These are phyloP conservation scores for Dichetophora obliterata DNA, from an alignment of 2,888 invertebrate species.

Conservation along the genomic window DNA sequence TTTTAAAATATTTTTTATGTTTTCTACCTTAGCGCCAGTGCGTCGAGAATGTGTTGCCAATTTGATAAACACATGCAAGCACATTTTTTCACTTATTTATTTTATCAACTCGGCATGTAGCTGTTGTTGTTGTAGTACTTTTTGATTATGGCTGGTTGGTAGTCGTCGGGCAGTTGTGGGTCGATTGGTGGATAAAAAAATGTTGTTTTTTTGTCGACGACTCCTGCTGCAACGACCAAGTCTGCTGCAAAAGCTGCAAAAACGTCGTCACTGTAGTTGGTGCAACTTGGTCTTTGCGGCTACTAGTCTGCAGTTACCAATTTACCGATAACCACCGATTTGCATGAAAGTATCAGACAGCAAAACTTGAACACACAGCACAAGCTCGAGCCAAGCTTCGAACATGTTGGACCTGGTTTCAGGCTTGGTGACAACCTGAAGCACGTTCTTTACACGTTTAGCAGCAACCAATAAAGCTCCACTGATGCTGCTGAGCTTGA, in stretches of 20 bases:
- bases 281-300: neutral
- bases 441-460: constrained; percentile 7
- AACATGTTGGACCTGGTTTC: constrained; percentile 5
- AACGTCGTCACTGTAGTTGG: neutral
- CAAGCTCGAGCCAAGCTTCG: neutral
- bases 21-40: neutral
- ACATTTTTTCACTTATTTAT: neutral
- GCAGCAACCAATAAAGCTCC: neutral
- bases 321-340: constrained; percentile 28
- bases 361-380: neutral
- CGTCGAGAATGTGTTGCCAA: constrained; percentile 5
- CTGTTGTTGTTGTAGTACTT: neutral
- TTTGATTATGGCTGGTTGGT: constrained; percentile 26
- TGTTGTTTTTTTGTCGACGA: neutral
- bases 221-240: neutral
- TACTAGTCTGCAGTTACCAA: constrained; percentile 31
- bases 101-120: neutral
- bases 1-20: neutral
- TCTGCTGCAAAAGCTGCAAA: neutral
- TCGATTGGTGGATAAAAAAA: neutral
- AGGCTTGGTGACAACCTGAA: neutral
- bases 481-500: neutral
- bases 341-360: constrained; percentile 8
- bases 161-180: neutral
- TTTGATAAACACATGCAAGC: constrained; percentile 14